A percentile compares a stretch with the other conserved stretches of the same genome.
Conservation (phyloP, 2,888 invertebrate genomes). For the Aquatica leii region DNA sequence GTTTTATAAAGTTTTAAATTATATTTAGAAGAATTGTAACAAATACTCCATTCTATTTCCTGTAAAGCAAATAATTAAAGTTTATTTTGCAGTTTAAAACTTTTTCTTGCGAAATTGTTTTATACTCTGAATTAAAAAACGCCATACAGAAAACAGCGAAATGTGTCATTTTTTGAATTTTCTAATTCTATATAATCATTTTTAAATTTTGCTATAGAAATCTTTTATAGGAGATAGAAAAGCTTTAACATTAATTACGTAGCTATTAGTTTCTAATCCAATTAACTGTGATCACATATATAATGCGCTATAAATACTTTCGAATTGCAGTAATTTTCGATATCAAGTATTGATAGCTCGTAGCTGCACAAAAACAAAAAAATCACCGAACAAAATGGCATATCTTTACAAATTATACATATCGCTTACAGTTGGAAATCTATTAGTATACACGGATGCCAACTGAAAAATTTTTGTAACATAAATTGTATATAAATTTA, state of each 20-base stretch:
- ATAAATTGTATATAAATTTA: conserved; percentile 45
- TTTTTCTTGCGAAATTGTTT: neutral
- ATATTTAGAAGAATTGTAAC: conserved; percentile 14
- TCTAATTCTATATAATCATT: neutral
- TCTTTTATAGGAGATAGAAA: conserved; percentile 29
- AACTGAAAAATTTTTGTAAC: conserved; percentile 50
- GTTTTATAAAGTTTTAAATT: conserved; percentile 30
- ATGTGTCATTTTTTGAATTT: too few relatives aligned
- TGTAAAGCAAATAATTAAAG: conserved; percentile 9
- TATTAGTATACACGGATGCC: conserved; percentile 40
- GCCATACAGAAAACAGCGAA: too few relatives aligned
- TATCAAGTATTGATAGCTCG: conserved; percentile 40
- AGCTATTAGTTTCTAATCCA: conserved; percentile 46
- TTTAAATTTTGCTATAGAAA: neutral
- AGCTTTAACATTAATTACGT: conserved; percentile 23
- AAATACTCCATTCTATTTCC: conserved; percentile 24
- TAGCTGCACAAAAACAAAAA: conserved; percentile 34
- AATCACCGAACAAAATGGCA: conserved; percentile 48
- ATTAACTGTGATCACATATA: conserved; percentile 56
- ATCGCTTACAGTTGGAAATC: conserved; percentile 62
- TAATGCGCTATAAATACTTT: conserved; percentile 48
- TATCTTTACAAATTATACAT: conserved; percentile 59
- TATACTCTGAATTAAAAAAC: too few relatives aligned
- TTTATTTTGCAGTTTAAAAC: neutral
- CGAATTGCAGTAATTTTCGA: conserved; percentile 32